These are phyloP conservation scores for Neodiprion pinetum DNA, from an alignment of 1,140 invertebrate genomes.

Conservation along the genomic window DNA sequence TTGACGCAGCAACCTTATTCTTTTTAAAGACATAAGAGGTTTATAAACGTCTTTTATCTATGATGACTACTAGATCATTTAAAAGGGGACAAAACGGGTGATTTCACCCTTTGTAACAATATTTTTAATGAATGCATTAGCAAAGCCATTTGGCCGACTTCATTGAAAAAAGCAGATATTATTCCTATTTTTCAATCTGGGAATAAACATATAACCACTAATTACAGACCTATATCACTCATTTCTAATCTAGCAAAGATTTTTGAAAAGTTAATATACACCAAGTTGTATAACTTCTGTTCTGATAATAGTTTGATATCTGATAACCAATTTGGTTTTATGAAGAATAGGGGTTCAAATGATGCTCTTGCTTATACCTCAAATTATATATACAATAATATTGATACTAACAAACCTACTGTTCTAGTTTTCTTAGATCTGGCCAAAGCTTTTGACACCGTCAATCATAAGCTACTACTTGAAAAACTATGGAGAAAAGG, in stretches of 20 bases:
- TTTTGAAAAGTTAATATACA: slow-evolving; percentile 40
- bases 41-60: too few species aligned
- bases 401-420: not conserved
- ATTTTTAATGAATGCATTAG: too few species aligned
- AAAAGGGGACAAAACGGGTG: too few species aligned
- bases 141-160: slow-evolving; percentile 24
- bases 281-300: slow-evolving; percentile 30
- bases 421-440: slow-evolving; percentile 9
- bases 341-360: slow-evolving; percentile 28
- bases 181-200: slow-evolving; percentile 39
- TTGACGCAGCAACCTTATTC: too few species aligned
- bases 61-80: too few species aligned
- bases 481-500: slow-evolving; percentile 35
- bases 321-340: slow-evolving; percentile 38
- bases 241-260: slow-evolving; percentile 39
- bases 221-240: slow-evolving; percentile 44
- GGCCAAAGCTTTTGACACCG: slow-evolving; percentile 34
- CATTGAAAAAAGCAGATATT: slow-evolving; percentile 38
- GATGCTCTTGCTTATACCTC: slow-evolving; percentile 22
- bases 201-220: slow-evolving; percentile 26
- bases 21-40: too few species aligned
- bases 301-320: slow-evolving; percentile 30
- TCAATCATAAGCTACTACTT: slow-evolving; percentile 34
- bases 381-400: not conserved
- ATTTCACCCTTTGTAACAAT: too few species aligned